These are phyloP conservation scores for Meloidogyne hapla DNA, from an alignment of 1,140 invertebrate species.

Conservation along the genomic window DNA sequence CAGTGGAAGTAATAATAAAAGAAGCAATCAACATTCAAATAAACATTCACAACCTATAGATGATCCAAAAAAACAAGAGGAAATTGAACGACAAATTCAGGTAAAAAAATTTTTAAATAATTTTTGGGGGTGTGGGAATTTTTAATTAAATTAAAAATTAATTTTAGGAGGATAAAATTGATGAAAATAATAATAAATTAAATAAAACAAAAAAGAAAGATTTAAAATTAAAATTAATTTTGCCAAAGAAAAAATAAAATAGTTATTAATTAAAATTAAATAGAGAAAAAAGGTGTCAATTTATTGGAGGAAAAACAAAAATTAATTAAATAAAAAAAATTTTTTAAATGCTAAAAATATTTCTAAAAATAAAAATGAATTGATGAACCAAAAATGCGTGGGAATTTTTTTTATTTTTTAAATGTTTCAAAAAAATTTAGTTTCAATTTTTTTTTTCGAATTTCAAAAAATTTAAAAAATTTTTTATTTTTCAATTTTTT, in stretches of 20 bases:
- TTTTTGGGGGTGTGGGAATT: too few species aligned
- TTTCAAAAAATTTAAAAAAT: not conserved
- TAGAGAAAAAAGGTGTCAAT: conserved; percentile 9
- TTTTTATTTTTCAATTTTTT: conserved; percentile 27
- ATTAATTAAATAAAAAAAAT: not conserved
- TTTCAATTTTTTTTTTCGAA: too few species aligned
- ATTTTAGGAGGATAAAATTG: not conserved
- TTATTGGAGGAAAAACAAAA: not conserved
- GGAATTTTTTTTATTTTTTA: too few species aligned
- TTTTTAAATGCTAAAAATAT: not conserved
- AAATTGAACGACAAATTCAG: conserved; percentile 46
- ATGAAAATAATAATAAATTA: too few species aligned
- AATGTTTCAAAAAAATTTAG: too few species aligned
- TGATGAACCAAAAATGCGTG: too few species aligned
- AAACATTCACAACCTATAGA: conserved; percentile 22
- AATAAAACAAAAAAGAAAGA: too few species aligned
- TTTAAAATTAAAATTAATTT: too few species aligned
- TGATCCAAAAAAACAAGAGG: conserved; percentile 39
- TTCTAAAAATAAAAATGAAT: too few species aligned
- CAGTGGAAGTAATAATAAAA: conserved; percentile 15
- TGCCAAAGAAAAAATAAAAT: conserved; percentile 16
- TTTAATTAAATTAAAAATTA: too few species aligned
- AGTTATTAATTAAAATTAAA: not conserved
- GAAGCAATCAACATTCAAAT: conserved; percentile 9
- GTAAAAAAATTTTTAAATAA: not conserved